These are phyloP conservation scores for Chiloscyllium punctatum DNA, from an alignment of 2,797 vertebrate genomes.

Conservation along the genomic window DNA sequence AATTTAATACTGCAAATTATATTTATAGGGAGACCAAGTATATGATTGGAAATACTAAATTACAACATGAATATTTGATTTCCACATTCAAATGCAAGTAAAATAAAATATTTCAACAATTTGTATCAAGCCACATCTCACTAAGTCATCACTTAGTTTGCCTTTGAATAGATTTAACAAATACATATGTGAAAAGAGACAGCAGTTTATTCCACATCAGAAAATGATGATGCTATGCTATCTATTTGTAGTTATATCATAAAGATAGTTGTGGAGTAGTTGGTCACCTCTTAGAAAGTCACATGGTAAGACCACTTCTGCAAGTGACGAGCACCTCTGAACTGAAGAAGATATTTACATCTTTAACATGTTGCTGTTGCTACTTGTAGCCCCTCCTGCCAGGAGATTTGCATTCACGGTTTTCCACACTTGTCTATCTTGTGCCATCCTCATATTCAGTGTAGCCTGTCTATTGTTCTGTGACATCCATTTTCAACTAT, in stretches of 20 bases:
- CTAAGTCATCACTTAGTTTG: not conserved
- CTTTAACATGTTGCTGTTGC: too few species aligned
- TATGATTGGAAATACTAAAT: not conserved
- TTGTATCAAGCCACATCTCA: not conserved
- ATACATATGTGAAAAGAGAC: not conserved
- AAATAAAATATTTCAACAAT: not conserved
- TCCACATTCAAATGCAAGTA: not conserved
- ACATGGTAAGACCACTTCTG: not conserved
- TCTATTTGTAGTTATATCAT: not conserved
- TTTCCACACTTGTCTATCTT: too few species aligned
- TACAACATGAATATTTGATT: not conserved
- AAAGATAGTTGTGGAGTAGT: not conserved
- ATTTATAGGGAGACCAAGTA: not conserved
- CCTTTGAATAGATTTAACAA: not conserved
- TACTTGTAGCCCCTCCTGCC: too few species aligned
- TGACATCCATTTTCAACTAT: too few species aligned
- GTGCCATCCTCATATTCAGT: too few species aligned
- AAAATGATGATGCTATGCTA: not conserved
- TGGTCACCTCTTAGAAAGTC: not conserved
- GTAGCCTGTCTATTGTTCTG: too few species aligned
- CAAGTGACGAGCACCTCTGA: not conserved
- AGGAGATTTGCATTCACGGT: too few species aligned
- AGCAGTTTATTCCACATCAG: not conserved
- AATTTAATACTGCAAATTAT: not conserved
- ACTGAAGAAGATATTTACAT: not conserved